Base-by-base conservation (phyloP, 2,113 vertebrate species). In the Budorcas taxicolor region DNA sequence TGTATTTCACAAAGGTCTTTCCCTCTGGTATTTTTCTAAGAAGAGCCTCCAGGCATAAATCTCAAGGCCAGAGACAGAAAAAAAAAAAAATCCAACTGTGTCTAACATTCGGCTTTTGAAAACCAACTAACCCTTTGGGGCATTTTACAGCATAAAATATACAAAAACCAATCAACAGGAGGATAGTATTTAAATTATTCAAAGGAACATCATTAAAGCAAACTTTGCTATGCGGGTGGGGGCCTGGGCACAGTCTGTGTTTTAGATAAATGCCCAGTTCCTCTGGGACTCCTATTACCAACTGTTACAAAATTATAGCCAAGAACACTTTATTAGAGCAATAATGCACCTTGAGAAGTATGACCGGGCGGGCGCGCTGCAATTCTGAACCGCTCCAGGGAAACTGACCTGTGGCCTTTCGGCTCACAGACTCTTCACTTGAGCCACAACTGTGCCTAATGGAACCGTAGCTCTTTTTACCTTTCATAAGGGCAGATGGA, bases 1-100 rank as follows among this genome's bases (percentile, higher is more conserved):
- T 47, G 52, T 98, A 98, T 97, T 97, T 98, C 88, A 88, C 89
- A 94, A 97, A 78, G 53, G 80, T 97, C 95, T 96, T 94, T 96
- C 55, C 95, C 94, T 94, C 92, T 87, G 96, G 83, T 96, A 96
- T 97, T 98, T 97, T 91, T 97, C 97, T 90, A 97, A 98, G 97
- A 96, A 97, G 94, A 98, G 90, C 90, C 84, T 74, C 76, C 76
- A 97, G 95, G 97, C 97, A 97, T 97, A 97, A 91, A 98, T 97
- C 93, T 96, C 74, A 94, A 84, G 89, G 94, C 92, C 57, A 80
- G n/a, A n/a, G 87, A 94, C 97, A 96, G 45, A 78, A 93, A 97
- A 92, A 98, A 96, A 96, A 8, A 96, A 97, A 96, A 7, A 96
- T 90, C 10, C 97, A 96, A 50, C 45, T 81, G 45, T 81, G 91